These are phyloP conservation scores for Fulmarus glacialis DNA, from an alignment of 2,113 vertebrate genomes.

Conservation along the genomic window DNA sequence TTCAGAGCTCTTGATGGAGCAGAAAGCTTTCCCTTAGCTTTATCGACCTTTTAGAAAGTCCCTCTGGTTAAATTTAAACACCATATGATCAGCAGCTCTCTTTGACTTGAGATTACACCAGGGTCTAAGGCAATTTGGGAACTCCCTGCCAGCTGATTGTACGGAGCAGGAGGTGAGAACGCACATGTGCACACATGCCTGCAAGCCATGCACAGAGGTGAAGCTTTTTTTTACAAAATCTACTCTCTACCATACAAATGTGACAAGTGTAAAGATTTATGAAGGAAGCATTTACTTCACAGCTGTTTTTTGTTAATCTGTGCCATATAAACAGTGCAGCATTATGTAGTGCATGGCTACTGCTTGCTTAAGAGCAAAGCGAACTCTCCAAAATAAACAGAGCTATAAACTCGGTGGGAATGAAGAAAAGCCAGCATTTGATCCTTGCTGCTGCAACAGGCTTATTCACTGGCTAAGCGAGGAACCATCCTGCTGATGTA, in stretches of 20 bases:
- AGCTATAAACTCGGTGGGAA: neutral
- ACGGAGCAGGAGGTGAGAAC: neutral
- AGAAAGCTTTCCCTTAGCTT: neutral
- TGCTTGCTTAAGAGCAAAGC: neutral
- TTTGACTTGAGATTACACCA: neutral
- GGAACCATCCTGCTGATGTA: neutral
- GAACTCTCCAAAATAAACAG: neutral
- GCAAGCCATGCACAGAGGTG: neutral
- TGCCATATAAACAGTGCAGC: neutral
- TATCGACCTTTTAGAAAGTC: neutral
- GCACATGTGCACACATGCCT: fast-evolving
- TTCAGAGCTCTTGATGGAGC: neutral
- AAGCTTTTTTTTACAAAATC: neutral
- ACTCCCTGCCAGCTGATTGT: neutral
- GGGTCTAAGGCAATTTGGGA: neutral
- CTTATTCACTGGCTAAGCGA: neutral
- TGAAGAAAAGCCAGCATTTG: neutral
- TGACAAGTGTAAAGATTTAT: neutral
- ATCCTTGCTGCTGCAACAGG: neutral
- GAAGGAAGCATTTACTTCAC: neutral
- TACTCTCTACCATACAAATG: fast-evolving
- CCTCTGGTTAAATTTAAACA: neutral
- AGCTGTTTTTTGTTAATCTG: neutral
- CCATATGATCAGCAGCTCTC: neutral
- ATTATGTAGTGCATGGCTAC: neutral